Conservation (phyloP, 2,797 vertebrate genomes). For the Enteromius treurensis region DNA sequence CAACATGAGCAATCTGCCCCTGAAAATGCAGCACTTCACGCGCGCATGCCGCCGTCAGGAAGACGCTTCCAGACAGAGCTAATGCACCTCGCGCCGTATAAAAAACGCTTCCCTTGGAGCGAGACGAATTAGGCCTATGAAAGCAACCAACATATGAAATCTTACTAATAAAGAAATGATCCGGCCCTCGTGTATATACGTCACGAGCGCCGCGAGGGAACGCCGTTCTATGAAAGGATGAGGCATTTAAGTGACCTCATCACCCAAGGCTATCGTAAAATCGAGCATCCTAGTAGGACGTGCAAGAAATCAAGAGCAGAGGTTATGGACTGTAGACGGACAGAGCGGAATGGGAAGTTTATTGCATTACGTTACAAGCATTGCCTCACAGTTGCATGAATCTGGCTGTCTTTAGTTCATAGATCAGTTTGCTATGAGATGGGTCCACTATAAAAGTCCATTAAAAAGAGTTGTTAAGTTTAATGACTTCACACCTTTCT, state of each 20-base stretch:
- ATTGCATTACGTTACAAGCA: conserved; percentile 10
- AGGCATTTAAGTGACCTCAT: conserved; percentile 46
- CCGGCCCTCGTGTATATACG: background rate
- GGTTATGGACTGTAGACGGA: conserved; percentile 36
- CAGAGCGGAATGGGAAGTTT: background rate
- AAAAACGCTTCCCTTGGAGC: background rate
- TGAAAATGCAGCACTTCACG: conserved; percentile 38
- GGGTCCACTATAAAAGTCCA: conserved; percentile 15
- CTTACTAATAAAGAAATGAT: conserved; percentile 42
- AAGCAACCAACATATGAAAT: conserved; percentile 40
- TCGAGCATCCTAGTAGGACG: background rate
- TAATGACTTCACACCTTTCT: conserved; percentile 25
- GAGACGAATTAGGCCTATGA: conserved; percentile 25
- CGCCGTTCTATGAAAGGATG: background rate
- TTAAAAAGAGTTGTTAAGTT: conserved; percentile 16
- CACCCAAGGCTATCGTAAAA: conserved; percentile 36
- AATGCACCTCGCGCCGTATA: conserved; percentile 8
- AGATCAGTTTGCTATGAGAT: conserved; percentile 30
- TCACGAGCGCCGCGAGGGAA: background rate
- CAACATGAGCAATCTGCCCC: conserved; percentile 47
- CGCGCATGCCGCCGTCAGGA: conserved; percentile 21
- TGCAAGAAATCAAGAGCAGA: conserved; percentile 13
- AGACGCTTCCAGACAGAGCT: conserved; percentile 36
- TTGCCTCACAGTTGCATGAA: conserved; percentile 50
- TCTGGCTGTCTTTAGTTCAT: conserved; percentile 6